phyloP scores from a whole-genome alignment of 2,113 vertebrate species.

The Mormoops blainvillei region DNA sequence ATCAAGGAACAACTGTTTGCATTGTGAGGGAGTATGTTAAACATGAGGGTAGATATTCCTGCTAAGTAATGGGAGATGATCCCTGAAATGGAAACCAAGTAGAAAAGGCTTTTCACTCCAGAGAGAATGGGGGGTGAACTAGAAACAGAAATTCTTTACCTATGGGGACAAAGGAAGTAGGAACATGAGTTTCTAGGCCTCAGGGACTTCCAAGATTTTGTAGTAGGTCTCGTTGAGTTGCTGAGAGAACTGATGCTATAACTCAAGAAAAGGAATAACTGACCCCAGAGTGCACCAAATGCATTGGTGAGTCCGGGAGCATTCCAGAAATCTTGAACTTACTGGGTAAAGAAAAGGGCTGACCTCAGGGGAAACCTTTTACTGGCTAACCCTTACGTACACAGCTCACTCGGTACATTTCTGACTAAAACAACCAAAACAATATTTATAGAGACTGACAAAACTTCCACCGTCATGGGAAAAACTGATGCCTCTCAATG shows the following conservation, averaged over 20 bases:
- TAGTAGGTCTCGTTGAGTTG: not conserved
- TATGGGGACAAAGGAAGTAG: not conserved
- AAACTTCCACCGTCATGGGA: not conserved
- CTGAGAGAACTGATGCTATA: not conserved
- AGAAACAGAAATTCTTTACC: not conserved
- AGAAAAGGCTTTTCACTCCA: not conserved
- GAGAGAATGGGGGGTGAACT: not conserved
- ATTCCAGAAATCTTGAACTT: not conserved
- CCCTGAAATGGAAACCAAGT: not conserved
- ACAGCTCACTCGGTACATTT: not conserved
- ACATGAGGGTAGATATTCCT: not conserved
- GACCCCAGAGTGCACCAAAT: not conserved
- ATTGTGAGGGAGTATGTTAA: not conserved
- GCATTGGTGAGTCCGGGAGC: not conserved
- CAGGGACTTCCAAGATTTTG: not conserved
- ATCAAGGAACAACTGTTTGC: not conserved
- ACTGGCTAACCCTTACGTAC: not conserved
- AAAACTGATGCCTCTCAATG: not conserved
- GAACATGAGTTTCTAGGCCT: not conserved
- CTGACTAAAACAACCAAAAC: not conserved
- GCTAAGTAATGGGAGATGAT: not conserved
- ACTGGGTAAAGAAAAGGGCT: not conserved
- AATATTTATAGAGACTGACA: not conserved
- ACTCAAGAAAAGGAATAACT: not conserved
- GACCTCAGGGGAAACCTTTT: not conserved